These are phyloP conservation scores for Scaptomyza cyrtandrae DNA, from an alignment of 2,888 invertebrate species.

Conservation along the genomic window DNA sequence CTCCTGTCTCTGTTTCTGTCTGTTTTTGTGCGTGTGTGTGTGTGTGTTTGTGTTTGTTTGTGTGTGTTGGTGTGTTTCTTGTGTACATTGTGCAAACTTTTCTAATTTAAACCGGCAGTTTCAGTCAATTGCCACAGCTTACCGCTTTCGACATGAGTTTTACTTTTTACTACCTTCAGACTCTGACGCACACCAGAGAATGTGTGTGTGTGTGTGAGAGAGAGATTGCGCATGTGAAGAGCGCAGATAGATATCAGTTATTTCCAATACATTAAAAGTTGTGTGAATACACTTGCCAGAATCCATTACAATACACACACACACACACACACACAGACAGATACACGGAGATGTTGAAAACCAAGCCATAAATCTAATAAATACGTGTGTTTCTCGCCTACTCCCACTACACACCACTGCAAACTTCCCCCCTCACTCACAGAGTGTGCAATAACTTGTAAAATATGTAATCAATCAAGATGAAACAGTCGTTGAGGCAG, in stretches of 20 bases:
- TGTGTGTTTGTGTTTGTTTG: too few relatives aligned
- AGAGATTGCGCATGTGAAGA: slow-evolving; percentile 1
- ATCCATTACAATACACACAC: slow-evolving; percentile 67
- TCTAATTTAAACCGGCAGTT: slow-evolving; percentile 79
- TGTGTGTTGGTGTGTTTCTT: slow-evolving; percentile 27
- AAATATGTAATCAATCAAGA: slow-evolving; percentile 79
- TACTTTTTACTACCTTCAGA: slow-evolving; percentile 71
- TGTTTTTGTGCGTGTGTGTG: neutral
- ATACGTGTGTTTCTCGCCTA: slow-evolving; percentile 67
- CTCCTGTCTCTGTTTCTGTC: slow-evolving; percentile 8
- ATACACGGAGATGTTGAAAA: slow-evolving; percentile 47
- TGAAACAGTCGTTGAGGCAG: slow-evolving; percentile 80
- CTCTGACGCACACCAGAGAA: slow-evolving; percentile 30
- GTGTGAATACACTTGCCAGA: slow-evolving; percentile 76
- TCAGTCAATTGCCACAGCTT: slow-evolving; percentile 80
- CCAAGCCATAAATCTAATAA: slow-evolving; percentile 78
- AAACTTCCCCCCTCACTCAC: neutral
- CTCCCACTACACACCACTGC: slow-evolving; percentile 5
- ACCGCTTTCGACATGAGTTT: slow-evolving; percentile 79
- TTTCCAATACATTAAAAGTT: slow-evolving; percentile 80
- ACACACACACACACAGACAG: slow-evolving; percentile 6
- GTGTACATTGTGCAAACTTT: slow-evolving; percentile 75
- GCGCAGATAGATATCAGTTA: slow-evolving; percentile 49
- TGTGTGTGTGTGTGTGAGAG: neutral
- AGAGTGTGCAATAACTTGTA: slow-evolving; percentile 73